A percentile compares a stretch with the other conserved stretches of the same genome.
Evolutionary conservation across 1,140 invertebrate species (phyloP).

Genomic region (Penaeus vannamei): DNA sequence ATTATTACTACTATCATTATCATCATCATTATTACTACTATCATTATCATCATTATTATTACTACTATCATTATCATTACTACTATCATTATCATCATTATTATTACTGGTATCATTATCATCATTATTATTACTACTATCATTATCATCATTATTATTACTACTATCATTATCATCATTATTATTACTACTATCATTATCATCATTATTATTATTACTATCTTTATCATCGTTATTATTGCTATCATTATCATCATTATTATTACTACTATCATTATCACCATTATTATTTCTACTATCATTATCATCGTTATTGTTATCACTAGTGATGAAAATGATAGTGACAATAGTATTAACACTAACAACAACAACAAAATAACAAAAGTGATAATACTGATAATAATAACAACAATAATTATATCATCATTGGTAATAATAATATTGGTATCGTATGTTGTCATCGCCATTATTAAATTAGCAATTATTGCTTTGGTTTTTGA

Average conservation of each 20-base stretch:
- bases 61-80: background rate
- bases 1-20: background rate
- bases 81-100: constrained; percentile 13
- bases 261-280: too few species aligned
- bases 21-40: background rate
- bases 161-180: background rate
- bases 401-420: too few species aligned
- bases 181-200: background rate
- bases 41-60: background rate
- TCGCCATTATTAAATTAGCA: too few species aligned
- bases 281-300: too few species aligned
- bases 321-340: too few species aligned
- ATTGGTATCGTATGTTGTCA: too few species aligned
- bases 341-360: too few species aligned
- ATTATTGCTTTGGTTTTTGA: too few species aligned
- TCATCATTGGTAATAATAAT: too few species aligned
- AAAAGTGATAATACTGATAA: too few species aligned
- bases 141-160: background rate
- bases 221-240: background rate
- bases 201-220: background rate
- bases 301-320: too few species aligned
- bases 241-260: background rate
- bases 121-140: background rate
- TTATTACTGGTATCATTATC: background rate
- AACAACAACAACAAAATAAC: too few species aligned